A percentile compares a stretch with the other conserved stretches of the same genome.
Conservation (phyloP, 2,113 vertebrate species). For the Nyctereutes procyonoides region DNA sequence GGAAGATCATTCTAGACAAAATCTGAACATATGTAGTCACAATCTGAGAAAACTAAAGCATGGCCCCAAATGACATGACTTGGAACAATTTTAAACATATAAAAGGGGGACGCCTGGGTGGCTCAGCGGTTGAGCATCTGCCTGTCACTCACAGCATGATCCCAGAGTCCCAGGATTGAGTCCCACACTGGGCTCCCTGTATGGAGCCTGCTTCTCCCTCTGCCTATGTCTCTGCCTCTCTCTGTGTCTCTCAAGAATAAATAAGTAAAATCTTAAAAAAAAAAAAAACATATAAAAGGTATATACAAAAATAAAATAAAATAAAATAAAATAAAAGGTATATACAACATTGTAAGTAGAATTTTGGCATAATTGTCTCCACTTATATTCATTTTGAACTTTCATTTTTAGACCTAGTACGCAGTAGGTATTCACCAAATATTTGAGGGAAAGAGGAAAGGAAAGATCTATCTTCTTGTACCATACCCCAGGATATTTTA, state of each 20-base stretch:
- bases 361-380: not conserved
- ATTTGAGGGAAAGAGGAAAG: not conserved
- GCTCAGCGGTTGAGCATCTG: no score
- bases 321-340: not conserved
- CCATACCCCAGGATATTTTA: not conserved
- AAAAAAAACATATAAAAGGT: no score
- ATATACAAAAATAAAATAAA: no score
- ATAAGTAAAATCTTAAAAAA: no score
- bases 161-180: no score
- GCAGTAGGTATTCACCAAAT: not conserved
- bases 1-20: not conserved
- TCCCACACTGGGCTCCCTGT: no score
- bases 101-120: not conserved
- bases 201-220: no score
- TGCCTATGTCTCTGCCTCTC: no score
- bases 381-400: not conserved
- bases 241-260: no score
- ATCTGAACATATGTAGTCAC: not conserved
- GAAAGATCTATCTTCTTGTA: not conserved
- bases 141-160: no score
- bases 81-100: not conserved
- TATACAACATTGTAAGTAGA: not conserved
- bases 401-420: not conserved
- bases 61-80: not conserved
- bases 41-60: not conserved